Percentiles rank a stretch among this genome's conserved stretches.
Conservation (phyloP, 2,888 invertebrate species). For the Smittia sp. region DNA sequence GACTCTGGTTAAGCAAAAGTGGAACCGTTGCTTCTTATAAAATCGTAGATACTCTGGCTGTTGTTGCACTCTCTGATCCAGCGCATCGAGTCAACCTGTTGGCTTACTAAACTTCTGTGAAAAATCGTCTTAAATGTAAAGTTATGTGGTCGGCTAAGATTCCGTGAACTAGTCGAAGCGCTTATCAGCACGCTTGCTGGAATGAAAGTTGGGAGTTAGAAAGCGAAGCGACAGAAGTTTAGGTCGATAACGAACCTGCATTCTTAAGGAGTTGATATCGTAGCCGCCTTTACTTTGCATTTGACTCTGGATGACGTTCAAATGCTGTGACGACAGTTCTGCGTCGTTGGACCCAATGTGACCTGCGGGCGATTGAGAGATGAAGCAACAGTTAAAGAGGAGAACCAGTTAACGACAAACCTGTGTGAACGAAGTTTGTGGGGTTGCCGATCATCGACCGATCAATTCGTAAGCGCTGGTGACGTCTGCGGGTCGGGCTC, state of each 20-base stretch:
- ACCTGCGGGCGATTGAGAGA: constrained; percentile 54
- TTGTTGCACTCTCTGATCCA: too few species aligned
- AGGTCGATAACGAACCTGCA: constrained; percentile 48
- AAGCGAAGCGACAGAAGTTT: not conserved
- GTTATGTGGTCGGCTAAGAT: not conserved
- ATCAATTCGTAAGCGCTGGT: constrained; percentile 74
- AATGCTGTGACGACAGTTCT: constrained; percentile 75
- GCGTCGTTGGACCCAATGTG: constrained; percentile 89
- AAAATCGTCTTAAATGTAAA: not conserved
- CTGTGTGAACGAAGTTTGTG: constrained; percentile 93
- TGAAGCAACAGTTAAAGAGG: too few species aligned
- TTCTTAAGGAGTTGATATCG: constrained; percentile 60
- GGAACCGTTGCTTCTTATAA: too few species aligned
- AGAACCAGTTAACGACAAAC: constrained; percentile 47
- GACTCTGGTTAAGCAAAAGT: too few species aligned
- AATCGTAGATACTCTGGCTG: too few species aligned
- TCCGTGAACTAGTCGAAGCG: not conserved
- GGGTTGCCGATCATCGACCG: constrained; percentile 95
- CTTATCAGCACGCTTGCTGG: constrained; percentile 30
- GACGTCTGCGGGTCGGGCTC: constrained; percentile 67
- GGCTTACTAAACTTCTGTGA: too few species aligned
- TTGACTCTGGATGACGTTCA: constrained; percentile 85
- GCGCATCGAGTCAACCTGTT: too few species aligned
- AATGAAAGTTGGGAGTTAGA: not conserved
- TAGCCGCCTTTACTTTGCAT: constrained; percentile 97